Conservation (phyloP, 2,797 vertebrate genomes). For the Spea hammondii region DNA sequence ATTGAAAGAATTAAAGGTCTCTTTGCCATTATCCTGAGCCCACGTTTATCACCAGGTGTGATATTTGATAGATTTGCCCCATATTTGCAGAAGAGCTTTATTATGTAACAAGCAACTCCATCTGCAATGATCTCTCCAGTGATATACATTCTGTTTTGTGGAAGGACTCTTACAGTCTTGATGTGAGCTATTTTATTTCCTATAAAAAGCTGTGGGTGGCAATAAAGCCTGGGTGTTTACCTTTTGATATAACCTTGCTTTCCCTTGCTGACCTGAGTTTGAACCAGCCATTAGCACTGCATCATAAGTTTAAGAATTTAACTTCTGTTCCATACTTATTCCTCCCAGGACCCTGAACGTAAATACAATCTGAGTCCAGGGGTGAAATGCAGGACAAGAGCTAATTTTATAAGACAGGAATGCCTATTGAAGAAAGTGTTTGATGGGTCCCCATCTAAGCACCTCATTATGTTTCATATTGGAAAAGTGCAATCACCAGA, state of each 20-base stretch:
- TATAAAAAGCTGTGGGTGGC: conserved; percentile 55
- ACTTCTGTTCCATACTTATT: conserved; percentile 56
- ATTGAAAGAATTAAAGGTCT: too few species aligned
- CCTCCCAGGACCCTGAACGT: conserved; percentile 53
- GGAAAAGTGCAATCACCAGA: not conserved
- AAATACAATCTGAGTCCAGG: conserved; percentile 57
- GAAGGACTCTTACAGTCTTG: conserved; percentile 26
- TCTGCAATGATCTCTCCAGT: not conserved
- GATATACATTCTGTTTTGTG: not conserved
- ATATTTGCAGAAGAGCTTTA: too few species aligned
- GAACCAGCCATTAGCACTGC: conserved; percentile 73
- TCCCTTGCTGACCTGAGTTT: conserved; percentile 77
- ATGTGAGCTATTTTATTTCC: conserved; percentile 37
- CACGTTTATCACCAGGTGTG: too few species aligned
- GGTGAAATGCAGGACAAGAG: conserved; percentile 64
- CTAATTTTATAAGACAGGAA: conserved; percentile 53
- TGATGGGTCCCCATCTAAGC: conserved; percentile 11
- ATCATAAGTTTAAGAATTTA: conserved; percentile 65
- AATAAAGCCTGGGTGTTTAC: conserved; percentile 62
- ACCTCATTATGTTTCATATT: conserved; percentile 20
- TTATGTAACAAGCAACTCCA: too few species aligned
- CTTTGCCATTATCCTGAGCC: too few species aligned
- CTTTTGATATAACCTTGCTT: conserved; percentile 70
- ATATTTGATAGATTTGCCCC: too few species aligned
- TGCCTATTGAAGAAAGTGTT: conserved; percentile 16